Percentiles rank a stretch among this genome's conserved stretches.
Evolutionary conservation across 2,797 vertebrate genomes (phyloP).

Genomic region (Pelodytes ibericus): DNA sequence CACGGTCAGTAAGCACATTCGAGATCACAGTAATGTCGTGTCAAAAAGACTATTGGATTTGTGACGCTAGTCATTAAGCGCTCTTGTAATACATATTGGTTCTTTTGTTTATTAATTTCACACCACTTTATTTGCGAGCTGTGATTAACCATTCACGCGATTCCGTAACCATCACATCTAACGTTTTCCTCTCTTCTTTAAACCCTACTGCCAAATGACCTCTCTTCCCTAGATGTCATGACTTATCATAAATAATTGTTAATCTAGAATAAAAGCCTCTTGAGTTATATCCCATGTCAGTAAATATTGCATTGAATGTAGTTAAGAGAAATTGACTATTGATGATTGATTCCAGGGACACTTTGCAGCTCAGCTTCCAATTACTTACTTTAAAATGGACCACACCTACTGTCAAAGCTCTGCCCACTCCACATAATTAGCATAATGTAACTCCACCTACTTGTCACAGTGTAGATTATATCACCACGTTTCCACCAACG

Average conservation of each 20-base stretch:
- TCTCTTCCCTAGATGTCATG: not conserved
- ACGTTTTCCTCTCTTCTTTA: not conserved
- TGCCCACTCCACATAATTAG: too few relatives aligned
- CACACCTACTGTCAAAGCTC: too few relatives aligned
- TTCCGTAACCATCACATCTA: not conserved
- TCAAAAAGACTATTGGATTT: slow-evolving; percentile 48
- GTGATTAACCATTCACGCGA: slow-evolving; percentile 11
- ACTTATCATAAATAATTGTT: not conserved
- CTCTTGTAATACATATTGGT: slow-evolving; percentile 22
- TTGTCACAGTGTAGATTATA: too few relatives aligned
- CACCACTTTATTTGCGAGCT: slow-evolving; percentile 8
- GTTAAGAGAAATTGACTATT: not conserved
- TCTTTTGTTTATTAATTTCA: slow-evolving; percentile 37
- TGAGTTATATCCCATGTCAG: not conserved
- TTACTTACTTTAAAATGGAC: not conserved
- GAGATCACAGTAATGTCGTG: slow-evolving; percentile 21
- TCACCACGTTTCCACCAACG: too few relatives aligned
- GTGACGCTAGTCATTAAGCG: slow-evolving; percentile 47
- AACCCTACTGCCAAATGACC: not conserved
- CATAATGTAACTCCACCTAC: too few relatives aligned
- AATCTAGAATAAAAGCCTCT: not conserved
- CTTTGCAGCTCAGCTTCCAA: too few relatives aligned
- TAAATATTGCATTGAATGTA: not conserved
- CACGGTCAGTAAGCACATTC: slow-evolving; percentile 44
- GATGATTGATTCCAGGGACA: not conserved